Base-by-base conservation (phyloP, 2,888 invertebrate species). In the Andrena minutula region DNA sequence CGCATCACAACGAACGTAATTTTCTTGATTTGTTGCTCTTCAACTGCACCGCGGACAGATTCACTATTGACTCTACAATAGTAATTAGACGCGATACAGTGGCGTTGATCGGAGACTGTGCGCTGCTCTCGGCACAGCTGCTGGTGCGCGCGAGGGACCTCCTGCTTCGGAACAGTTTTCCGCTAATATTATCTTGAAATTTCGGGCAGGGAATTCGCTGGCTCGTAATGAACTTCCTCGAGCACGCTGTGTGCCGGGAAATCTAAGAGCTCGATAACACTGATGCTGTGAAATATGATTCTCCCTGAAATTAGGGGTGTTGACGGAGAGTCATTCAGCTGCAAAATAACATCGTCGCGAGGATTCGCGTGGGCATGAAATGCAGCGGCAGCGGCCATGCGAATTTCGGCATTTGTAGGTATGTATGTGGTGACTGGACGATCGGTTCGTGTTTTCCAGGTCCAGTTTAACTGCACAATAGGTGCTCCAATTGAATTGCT, bases 401-500 rank as follows among this genome's bases (percentile, higher is more conserved):
- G 26, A 20, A 64, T 41, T 56, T 23, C 26, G 23, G n/a, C 1
- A n/a, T 65, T 1, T 56, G 28, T 7, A 35, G 23, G n/a, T 2
- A 12, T 65, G 3, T 56, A 28, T 3, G 61, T 3, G 63, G 63
- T 41, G 16, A 41, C 41, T 23, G 10, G 51, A 35, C 26, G 60
- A 61, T 68, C 69, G n/a, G 35, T 28, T 61, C 51, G 75, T 70
- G 61, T 51, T 70, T 75, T 70, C 35, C 75, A 61, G 60, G 60
- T n/a, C 32, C 70, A 23, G 30, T 47, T 70, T 26, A 70, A 32
- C 69, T 51, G 20, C 69, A 69, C 75, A 53, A 75, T 75, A 35
- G 75, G 32, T 32, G 26, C 70, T 70, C 70, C 23, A 75, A 41
- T 41, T 75, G 49, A 28, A 75, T 75, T 60, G 75, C 61, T 61